Evolutionary conservation across 2,888 invertebrate species (phyloP).

Genomic region (Diarsia mendica): DNA sequence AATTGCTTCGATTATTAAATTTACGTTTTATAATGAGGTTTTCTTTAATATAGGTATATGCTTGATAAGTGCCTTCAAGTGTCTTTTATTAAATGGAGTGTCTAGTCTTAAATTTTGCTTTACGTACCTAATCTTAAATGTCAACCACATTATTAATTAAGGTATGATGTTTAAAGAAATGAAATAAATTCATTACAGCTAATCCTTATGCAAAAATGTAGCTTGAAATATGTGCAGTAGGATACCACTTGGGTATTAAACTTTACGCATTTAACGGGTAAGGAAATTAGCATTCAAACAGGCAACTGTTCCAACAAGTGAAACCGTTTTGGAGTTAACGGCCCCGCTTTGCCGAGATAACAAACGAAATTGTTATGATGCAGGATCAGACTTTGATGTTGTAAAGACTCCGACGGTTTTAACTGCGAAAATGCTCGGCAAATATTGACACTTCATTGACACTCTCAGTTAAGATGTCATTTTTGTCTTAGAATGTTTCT

Average conservation of each 20-base stretch:
- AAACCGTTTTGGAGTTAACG: conserved; percentile 67
- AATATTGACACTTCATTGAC: conserved; percentile 19
- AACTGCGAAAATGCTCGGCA: conserved; percentile 10
- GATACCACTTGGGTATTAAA: conserved; percentile 18
- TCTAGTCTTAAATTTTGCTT: background rate
- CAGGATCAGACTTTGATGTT: conserved; percentile 65
- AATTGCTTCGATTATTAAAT: conserved; percentile 51
- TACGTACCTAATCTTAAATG: background rate
- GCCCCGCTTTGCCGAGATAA: conserved; percentile 71
- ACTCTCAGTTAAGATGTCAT: background rate
- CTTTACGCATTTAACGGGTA: conserved; percentile 50
- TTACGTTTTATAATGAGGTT: conserved; percentile 30
- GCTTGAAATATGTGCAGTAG: conserved; percentile 20
- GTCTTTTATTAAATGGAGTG: background rate
- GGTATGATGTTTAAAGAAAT: background rate
- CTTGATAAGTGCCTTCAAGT: background rate
- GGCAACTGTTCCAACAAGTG: conserved; percentile 70
- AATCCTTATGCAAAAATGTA: conserved; percentile 23
- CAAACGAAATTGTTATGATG: conserved; percentile 71
- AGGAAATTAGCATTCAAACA: conserved; percentile 71
- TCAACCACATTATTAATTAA: conserved; percentile 15
- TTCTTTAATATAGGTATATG: conserved; percentile 10
- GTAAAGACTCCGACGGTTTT: conserved; percentile 34
- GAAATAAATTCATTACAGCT: background rate
- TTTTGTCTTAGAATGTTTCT: background rate